Evolutionary conservation across 2,888 invertebrate species (phyloP).

Genomic region (Thereva unica): DNA sequence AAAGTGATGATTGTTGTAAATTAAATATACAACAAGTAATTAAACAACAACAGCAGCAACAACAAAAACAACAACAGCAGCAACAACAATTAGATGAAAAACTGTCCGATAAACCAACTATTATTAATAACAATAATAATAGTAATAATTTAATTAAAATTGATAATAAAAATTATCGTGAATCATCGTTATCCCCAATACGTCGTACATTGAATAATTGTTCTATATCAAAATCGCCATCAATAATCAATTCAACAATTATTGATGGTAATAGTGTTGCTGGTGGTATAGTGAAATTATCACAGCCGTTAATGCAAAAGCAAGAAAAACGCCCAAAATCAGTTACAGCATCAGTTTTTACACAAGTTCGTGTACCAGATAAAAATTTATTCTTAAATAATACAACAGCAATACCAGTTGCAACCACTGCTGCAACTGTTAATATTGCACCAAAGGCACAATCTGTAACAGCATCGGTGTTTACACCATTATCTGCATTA

Average conservation of each 20-base stretch:
- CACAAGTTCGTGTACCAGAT: constrained; percentile 38
- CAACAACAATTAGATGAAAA: constrained; percentile 22
- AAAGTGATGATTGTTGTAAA: constrained; percentile 9
- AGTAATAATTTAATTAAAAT: neutral
- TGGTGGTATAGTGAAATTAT: constrained; percentile 37
- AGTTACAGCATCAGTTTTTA: constrained; percentile 55
- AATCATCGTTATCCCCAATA: constrained; percentile 43
- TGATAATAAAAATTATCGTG: constrained; percentile 25
- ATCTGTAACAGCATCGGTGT: constrained; percentile 51
- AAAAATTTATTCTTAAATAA: constrained; percentile 27
- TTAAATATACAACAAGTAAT: constrained; percentile 41
- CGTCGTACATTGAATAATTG: constrained; percentile 45
- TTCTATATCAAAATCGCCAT: constrained; percentile 38
- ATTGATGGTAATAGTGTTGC: neutral
- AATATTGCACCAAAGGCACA: constrained; percentile 47
- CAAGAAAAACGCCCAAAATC: constrained; percentile 52
- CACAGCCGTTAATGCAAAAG: constrained; percentile 42
- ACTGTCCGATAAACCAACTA: constrained; percentile 8
- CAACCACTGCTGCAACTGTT: constrained; percentile 30
- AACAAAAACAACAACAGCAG: constrained; percentile 36
- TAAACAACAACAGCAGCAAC: constrained; percentile 28
- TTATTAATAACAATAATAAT: neutral
- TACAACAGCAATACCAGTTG: constrained; percentile 18
- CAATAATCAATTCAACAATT: constrained; percentile 31
- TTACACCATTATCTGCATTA: constrained; percentile 47